Evolutionary conservation across 2,888 invertebrate species (phyloP).

Genomic region (Dicroscelio sp.): DNA sequence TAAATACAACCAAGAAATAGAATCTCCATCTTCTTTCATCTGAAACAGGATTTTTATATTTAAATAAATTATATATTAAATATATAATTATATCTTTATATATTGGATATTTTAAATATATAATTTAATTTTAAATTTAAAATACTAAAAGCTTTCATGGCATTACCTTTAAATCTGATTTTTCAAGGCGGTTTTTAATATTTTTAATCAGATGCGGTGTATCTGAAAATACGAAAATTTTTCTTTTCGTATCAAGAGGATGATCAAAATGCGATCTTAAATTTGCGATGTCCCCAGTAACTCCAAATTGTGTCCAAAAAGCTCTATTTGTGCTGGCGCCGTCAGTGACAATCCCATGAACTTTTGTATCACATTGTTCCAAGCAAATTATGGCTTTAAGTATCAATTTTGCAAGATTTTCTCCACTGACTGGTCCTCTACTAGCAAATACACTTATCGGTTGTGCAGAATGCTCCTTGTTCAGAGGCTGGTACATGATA

Average conservation of each 20-base stretch:
- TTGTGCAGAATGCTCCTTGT: neutral
- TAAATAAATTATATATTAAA: no score
- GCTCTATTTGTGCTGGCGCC: constrained; percentile 8
- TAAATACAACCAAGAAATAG: no score
- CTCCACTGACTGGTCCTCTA: neutral
- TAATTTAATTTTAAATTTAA: no score
- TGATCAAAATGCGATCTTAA: neutral
- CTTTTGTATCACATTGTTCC: neutral
- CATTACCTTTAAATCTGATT: neutral
- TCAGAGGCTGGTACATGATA: constrained; percentile 7
- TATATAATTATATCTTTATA: no score
- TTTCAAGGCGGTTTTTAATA: neutral
- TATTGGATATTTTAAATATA: no score
- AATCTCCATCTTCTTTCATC: no score
- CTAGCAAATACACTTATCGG: constrained; percentile 8
- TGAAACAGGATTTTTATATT: no score
- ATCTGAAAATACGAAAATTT: constrained; percentile 9
- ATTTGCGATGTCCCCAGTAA: neutral
- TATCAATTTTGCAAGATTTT: neutral
- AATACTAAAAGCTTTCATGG: no score
- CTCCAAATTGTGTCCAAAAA: neutral
- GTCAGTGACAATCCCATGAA: constrained; percentile 13
- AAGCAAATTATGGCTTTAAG: neutral
- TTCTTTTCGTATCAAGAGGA: neutral
- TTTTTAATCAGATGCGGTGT: constrained; percentile 10